phyloP scores from a whole-genome alignment of 2,888 invertebrate species.

The Spilosoma lubricipeda region DNA sequence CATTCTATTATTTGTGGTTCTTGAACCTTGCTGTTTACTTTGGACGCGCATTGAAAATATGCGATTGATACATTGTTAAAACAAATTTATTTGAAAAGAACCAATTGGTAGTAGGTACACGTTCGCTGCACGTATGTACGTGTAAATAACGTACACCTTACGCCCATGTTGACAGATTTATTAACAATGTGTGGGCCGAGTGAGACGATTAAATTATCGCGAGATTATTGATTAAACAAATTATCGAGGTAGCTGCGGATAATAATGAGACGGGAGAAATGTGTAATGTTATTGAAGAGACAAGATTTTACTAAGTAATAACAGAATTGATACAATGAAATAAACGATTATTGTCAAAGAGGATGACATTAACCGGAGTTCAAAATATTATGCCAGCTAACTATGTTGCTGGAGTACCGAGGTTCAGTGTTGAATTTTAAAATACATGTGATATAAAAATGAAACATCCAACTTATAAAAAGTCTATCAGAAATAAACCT shows the following conservation, averaged over 20 bases:
- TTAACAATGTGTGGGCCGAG: slow-evolving; percentile 52
- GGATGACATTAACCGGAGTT: background rate
- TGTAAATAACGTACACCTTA: slow-evolving; percentile 65
- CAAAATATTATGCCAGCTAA: background rate
- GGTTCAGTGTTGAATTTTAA: background rate
- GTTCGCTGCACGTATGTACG: slow-evolving; percentile 47
- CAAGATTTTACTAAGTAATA: background rate
- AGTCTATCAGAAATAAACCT: background rate
- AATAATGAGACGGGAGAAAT: slow-evolving; percentile 34
- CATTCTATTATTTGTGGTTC: slow-evolving; percentile 15
- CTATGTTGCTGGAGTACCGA: background rate
- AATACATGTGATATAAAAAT: background rate
- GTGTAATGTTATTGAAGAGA: slow-evolving; percentile 11
- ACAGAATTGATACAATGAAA: background rate
- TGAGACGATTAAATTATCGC: slow-evolving; percentile 42
- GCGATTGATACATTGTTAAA: slow-evolving; percentile 55
- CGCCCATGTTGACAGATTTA: slow-evolving; percentile 69
- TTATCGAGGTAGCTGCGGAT: slow-evolving; percentile 34
- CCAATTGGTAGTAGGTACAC: slow-evolving; percentile 65
- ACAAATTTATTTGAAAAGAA: slow-evolving; percentile 65
- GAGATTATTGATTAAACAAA: slow-evolving; percentile 47
- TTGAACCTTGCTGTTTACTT: slow-evolving; percentile 56
- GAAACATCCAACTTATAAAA: background rate
- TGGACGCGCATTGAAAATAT: slow-evolving; percentile 50
- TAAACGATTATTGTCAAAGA: background rate